These are phyloP conservation scores for Nomada ruficornis DNA, from an alignment of 2,888 invertebrate genomes.

Conservation along the genomic window DNA sequence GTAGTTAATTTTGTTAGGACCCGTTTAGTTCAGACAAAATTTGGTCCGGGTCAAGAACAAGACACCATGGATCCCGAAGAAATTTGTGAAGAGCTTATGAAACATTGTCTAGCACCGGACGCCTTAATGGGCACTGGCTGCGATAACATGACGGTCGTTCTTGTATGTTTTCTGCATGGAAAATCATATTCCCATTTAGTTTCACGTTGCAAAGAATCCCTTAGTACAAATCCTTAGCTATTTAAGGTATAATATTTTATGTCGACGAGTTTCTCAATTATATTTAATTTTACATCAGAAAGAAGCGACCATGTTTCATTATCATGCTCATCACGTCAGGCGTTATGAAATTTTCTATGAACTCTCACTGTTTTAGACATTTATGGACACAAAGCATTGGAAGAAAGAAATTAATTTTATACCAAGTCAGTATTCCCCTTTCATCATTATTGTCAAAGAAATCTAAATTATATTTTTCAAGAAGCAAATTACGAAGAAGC, in stretches of 20 bases:
- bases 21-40: conserved; percentile 86
- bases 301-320: conserved; percentile 9
- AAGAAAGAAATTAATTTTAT: conserved; percentile 10
- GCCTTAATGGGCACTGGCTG: conserved; percentile 98
- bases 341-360: neutral
- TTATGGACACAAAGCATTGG: conserved; percentile 10
- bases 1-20: conserved; percentile 95
- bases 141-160: conserved; percentile 99
- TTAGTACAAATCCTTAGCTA: conserved; percentile 56
- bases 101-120: conserved; percentile 97
- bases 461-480: conserved; percentile 17
- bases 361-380: neutral
- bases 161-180: conserved; percentile 91
- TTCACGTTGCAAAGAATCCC: conserved; percentile 72
- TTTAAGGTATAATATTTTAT: conserved; percentile 26
- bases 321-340: neutral
- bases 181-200: conserved; percentile 85
- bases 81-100: conserved; percentile 98
- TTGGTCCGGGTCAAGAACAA: conserved; percentile 82
- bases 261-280: conserved; percentile 16
- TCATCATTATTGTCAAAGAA: conserved; percentile 12
- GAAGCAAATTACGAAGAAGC: conserved; percentile 55
- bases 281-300: conserved; percentile 24
- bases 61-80: conserved; percentile 94
- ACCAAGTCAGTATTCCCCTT: conserved; percentile 6